Conservation (phyloP, 2,888 invertebrate genomes). For the Hirtodrosophila trivittata region DNA sequence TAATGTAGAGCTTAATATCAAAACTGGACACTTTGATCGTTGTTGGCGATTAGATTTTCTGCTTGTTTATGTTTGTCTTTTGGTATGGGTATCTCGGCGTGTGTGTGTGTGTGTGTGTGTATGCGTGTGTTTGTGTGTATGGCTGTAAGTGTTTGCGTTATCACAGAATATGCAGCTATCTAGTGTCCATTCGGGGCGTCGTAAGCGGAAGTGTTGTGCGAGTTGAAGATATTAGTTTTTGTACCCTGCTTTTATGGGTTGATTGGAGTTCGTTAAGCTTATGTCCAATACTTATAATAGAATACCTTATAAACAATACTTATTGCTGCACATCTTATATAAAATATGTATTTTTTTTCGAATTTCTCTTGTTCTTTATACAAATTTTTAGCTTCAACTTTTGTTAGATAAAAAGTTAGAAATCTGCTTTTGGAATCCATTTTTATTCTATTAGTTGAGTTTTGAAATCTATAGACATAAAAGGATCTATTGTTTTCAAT, state of each 20-base stretch:
- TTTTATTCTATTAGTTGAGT: no score
- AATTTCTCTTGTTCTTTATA: no score
- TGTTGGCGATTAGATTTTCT: constrained; percentile 68
- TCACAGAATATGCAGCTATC: constrained; percentile 50
- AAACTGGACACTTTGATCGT: constrained; percentile 72
- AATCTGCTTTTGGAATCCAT: no score
- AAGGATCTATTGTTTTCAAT: no score
- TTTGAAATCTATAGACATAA: no score
- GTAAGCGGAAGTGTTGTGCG: constrained; percentile 5
- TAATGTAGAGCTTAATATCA: constrained; percentile 68
- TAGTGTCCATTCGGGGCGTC: constrained; percentile 1
- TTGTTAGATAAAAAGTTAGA: no score
- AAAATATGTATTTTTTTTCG: no score
- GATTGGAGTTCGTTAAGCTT: not conserved
- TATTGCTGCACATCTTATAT: no score
- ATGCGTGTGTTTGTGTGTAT: constrained; percentile 14
- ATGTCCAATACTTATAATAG: no score
- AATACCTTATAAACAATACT: no score
- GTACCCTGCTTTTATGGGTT: not conserved
- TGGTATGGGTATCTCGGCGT: constrained; percentile 3
- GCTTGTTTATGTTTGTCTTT: constrained; percentile 53
- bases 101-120: constrained; percentile 15
- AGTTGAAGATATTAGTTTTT: constrained; percentile 5
- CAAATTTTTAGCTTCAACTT: no score
- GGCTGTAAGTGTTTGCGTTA: constrained; percentile 43